phyloP scores from a whole-genome alignment of 2,797 vertebrate species.

The Botia almorhae region DNA sequence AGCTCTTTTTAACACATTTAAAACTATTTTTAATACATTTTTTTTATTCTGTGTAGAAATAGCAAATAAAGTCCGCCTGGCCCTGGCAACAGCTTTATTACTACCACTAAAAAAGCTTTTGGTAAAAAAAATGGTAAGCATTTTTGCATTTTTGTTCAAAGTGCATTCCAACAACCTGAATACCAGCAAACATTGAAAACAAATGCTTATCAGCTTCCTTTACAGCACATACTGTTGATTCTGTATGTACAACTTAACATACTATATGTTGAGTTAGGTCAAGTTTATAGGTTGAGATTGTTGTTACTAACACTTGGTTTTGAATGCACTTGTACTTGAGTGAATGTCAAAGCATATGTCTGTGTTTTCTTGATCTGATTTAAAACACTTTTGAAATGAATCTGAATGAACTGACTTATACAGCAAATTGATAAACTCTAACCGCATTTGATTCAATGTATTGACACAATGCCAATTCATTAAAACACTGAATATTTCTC shows the following conservation, averaged over 20 bases:
- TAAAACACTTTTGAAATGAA: neutral
- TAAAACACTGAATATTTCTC: neutral
- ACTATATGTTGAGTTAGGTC: conserved; percentile 42
- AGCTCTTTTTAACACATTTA: no score
- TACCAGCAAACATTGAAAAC: conserved; percentile 8
- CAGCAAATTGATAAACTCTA: neutral
- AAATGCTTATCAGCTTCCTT: neutral
- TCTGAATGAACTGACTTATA: neutral
- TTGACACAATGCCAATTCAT: neutral
- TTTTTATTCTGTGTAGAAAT: no score
- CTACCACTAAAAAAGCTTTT: conserved; percentile 54
- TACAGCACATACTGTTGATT: conserved; percentile 44
- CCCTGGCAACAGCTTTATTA: conserved; percentile 30
- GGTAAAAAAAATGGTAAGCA: neutral
- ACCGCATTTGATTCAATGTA: neutral
- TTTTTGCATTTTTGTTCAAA: conserved; percentile 55
- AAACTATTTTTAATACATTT: no score
- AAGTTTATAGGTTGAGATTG: conserved; percentile 44
- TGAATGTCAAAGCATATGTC: conserved; percentile 75
- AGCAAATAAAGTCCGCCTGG: no score
- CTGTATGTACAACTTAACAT: conserved; percentile 52
- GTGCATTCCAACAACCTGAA: conserved; percentile 43
- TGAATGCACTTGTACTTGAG: conserved; percentile 81
- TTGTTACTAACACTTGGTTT: conserved; percentile 74
- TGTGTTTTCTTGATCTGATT: conserved; percentile 60